phyloP scores from a whole-genome alignment of 2,797 vertebrate species.

The Premnoplex brunnescens region DNA sequence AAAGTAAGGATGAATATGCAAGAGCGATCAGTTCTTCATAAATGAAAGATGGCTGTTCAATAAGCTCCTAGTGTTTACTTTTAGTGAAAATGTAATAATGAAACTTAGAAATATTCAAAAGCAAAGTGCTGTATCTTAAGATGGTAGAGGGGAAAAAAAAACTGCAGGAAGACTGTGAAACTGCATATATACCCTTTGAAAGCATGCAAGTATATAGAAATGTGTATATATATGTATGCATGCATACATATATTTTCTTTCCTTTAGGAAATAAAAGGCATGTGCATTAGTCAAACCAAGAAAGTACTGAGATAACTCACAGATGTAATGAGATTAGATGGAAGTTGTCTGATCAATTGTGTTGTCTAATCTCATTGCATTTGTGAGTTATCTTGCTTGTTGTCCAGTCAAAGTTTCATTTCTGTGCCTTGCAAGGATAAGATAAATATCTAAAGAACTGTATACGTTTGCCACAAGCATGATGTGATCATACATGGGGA shows the following conservation, averaged over 20 bases:
- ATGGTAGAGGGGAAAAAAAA: not conserved
- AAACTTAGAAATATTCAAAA: not conserved
- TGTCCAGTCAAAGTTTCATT: not conserved
- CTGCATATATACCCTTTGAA: not conserved
- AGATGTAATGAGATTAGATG: not conserved
- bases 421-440: not conserved
- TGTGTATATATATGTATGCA: not conserved
- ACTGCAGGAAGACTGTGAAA: not conserved
- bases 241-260: not conserved
- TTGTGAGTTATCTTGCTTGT: not conserved
- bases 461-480: not conserved
- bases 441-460: not conserved
- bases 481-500: not conserved
- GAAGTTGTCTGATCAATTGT: not conserved
- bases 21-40: constrained; percentile 23
- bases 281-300: not conserved
- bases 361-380: not conserved
- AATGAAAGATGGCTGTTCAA: constrained; percentile 3
- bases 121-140: not conserved
- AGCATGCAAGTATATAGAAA: not conserved
- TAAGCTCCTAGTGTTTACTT: constrained; percentile 25
- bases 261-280: not conserved
- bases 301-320: not conserved
- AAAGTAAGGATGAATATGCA: constrained; percentile 33
- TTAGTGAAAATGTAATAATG: constrained; percentile 18